Conservation (phyloP, 2,888 invertebrate species). For the Zaprionus obscuricornis region DNA sequence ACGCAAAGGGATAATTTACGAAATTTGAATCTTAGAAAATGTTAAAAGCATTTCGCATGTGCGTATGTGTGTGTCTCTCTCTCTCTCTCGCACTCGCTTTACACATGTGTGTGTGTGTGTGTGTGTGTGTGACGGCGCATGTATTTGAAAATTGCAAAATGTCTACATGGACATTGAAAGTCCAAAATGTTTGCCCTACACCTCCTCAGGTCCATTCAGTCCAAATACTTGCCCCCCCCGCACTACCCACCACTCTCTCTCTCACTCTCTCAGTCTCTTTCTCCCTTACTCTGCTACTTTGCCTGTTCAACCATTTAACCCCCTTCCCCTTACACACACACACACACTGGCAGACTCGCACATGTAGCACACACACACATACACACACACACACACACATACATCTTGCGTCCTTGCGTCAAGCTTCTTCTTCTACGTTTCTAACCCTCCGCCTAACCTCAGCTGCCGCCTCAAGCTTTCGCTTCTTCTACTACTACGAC, state of each 20-base stretch:
- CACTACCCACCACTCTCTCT: neutral
- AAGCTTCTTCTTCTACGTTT: constrained; percentile 48
- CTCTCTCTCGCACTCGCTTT: constrained; percentile 39
- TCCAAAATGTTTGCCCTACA: constrained; percentile 34
- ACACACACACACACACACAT: constrained; percentile 39
- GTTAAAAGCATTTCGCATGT: constrained; percentile 73
- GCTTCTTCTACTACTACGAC: too few species aligned
- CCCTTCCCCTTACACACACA: constrained; percentile 8
- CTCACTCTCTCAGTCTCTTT: neutral
- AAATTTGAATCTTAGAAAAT: constrained; percentile 79
- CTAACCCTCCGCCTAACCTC: too few species aligned
- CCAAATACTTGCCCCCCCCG: neutral
- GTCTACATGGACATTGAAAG: constrained; percentile 77
- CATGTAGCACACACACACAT: neutral
- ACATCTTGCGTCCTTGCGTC: constrained; percentile 77
- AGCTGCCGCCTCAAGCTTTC: too few species aligned
- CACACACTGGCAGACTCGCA: neutral
- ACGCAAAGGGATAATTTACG: constrained; percentile 80
- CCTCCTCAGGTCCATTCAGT: neutral
- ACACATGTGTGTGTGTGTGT: constrained; percentile 15
- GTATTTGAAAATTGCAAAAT: constrained; percentile 80
- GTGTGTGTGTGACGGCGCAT: constrained; percentile 62
- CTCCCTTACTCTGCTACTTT: neutral
- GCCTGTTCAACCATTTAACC: neutral
- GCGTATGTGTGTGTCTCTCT: constrained; percentile 15